Evolutionary conservation across 2,888 invertebrate genomes (phyloP).

Genomic region (Ceratothoa steindachneri): DNA sequence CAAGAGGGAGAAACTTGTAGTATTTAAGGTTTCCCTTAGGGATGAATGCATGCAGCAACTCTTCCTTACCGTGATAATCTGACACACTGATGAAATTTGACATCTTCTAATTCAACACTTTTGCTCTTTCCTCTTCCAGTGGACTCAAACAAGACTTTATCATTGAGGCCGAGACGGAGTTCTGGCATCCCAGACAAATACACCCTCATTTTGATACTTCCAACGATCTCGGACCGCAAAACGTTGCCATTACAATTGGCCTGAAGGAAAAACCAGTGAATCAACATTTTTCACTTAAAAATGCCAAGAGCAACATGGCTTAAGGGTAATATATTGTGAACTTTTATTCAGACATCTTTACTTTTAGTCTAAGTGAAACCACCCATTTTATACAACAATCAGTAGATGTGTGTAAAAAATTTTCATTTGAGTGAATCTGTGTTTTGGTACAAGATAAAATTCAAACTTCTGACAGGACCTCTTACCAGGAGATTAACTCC

Average conservation of each 20-base stretch:
- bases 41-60: background rate
- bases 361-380: no score
- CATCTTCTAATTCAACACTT: slow-evolving; percentile 95
- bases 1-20: background rate
- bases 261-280: slow-evolving; percentile 51
- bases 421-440: no score
- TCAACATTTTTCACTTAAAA: no score
- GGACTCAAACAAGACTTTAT: slow-evolving; percentile 92
- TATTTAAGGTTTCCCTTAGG: background rate
- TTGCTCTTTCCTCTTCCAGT: slow-evolving; percentile 96
- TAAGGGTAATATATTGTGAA: no score
- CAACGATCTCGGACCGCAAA: slow-evolving; percentile 93
- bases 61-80: slow-evolving; percentile 68
- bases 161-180: slow-evolving; percentile 88
- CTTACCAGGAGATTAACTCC: slow-evolving; percentile 82
- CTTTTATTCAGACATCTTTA: no score
- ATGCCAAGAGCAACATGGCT: no score
- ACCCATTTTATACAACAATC: no score
- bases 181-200: slow-evolving; percentile 99
- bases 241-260: slow-evolving; percentile 96
- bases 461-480: no score
- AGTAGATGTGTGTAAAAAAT: no score
- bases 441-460: no score
- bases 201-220: slow-evolving; percentile 97
- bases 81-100: slow-evolving; percentile 98